Percentiles rank a stretch among this genome's conserved stretches.
phyloP scores from a whole-genome alignment of 2,797 vertebrate species.

The Glyptemys insculpta region DNA sequence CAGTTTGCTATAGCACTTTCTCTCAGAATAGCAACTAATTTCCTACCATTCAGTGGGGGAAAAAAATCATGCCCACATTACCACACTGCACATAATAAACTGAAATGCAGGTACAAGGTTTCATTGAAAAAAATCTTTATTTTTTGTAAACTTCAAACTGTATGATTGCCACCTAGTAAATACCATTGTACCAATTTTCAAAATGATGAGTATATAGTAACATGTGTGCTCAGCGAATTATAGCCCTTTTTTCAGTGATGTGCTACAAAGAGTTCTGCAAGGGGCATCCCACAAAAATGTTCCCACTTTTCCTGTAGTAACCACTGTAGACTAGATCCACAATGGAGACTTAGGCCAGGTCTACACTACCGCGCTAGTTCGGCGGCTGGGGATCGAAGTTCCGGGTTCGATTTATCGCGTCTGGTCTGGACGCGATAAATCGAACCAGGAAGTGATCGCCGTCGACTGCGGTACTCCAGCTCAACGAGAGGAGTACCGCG shows the following conservation, averaged over 20 bases:
- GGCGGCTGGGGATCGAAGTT: no score
- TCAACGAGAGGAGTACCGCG: no score
- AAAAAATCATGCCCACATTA: background rate
- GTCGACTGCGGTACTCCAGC: no score
- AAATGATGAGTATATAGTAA: background rate
- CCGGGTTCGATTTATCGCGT: no score
- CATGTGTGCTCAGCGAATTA: background rate
- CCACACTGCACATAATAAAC: background rate
- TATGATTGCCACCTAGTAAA: background rate
- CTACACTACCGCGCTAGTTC: no score
- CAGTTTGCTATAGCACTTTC: background rate
- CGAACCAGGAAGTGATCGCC: no score
- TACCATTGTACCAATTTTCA: background rate
- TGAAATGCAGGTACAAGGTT: background rate
- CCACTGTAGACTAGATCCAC: background rate
- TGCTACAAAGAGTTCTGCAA: background rate
- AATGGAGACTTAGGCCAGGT: no score
- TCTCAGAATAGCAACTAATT: background rate
- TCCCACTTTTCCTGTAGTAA: background rate
- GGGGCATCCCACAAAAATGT: background rate
- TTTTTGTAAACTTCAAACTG: background rate
- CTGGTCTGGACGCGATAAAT: no score
- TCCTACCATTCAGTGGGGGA: background rate
- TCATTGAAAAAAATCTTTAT: background rate
- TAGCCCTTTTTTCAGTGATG: background rate